Evolutionary conservation across 2,888 invertebrate species (phyloP), one percentile per base, ranked within the genome.

Genomic region (Poecilus cupreus): DNA sequence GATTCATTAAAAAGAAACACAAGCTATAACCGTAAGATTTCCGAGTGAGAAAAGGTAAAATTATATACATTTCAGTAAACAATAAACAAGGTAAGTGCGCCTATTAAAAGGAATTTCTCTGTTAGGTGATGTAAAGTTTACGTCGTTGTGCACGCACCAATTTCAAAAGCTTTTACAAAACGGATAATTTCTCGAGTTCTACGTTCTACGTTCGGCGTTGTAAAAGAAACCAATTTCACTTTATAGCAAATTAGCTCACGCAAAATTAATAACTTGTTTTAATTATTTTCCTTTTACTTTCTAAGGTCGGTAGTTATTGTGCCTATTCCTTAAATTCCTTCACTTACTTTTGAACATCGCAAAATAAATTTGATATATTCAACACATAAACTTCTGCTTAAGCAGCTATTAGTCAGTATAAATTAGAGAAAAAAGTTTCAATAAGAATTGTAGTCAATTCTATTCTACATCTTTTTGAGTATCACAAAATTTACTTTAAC

Each of bases 141-240:
- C 32, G 32, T 32, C 8, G 22, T 1, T 26, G 60, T 13, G 13
- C 26, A 43, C 43, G 60, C n/a, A 18, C 54, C 20, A 68, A 68
- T 68, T 68, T 68, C 13, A 37, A 68, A 64, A 39, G 68, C 68
- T 68, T 68, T 68, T 68, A 68, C 39, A 68, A 68, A 68, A 43
- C 68, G 60, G 26, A 24, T 60, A 60, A 60, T 60, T 60, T 60
- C 60, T 3, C 6, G 60, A n/a, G 26, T 60, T 22, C 10, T 60
- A 24, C 57, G 18, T 26, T 10, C 13, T 60, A 26, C 26, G 24
- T 22, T 2, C 54, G 4, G 2, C 20, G 54, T 10, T 54, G 54
- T 54, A 54, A 54, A 54, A 54, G 54, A 54, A 54, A 54, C 54
- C 54, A 54, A 22, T 54, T 54, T 26, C 26, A 60, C 60, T 60